Evolutionary conservation across 2,113 vertebrate species (phyloP).

Genomic region (Cisticola juncidis): DNA sequence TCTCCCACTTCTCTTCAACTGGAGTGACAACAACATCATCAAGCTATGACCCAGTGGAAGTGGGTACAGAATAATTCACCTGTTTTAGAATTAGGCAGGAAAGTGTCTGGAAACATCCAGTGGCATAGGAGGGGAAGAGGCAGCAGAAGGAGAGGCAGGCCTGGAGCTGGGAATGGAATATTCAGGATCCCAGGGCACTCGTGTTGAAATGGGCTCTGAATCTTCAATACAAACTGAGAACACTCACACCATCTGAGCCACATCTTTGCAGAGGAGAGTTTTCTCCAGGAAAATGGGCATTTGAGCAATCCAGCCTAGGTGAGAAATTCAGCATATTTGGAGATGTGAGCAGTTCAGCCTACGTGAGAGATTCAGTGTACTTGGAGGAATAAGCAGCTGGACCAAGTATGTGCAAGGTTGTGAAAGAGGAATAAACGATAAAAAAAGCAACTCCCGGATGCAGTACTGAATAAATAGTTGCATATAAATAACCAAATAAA

Average conservation of each 20-base stretch:
- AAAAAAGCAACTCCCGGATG: too few species aligned
- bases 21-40: not conserved
- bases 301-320: too few species aligned
- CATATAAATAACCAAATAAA: too few species aligned
- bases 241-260: too few species aligned
- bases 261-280: not conserved
- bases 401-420: too few species aligned
- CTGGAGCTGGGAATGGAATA: not conserved
- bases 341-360: too few species aligned
- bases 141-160: not conserved
- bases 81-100: not conserved
- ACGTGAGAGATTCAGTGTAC: too few species aligned
- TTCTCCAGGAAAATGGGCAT: too few species aligned
- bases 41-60: not conserved
- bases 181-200: not conserved
- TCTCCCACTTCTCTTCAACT: not conserved
- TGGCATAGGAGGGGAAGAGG: not conserved
- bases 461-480: too few species aligned
- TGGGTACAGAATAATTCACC: rapidly evolving
- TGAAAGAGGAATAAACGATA: too few species aligned
- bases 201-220: not conserved
- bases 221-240: not conserved
- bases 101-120: not conserved
- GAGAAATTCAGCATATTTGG: too few species aligned
- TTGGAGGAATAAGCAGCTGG: too few species aligned